phyloP scores from a whole-genome alignment of 2,888 invertebrate genomes.

The Drosophila prolongata region DNA sequence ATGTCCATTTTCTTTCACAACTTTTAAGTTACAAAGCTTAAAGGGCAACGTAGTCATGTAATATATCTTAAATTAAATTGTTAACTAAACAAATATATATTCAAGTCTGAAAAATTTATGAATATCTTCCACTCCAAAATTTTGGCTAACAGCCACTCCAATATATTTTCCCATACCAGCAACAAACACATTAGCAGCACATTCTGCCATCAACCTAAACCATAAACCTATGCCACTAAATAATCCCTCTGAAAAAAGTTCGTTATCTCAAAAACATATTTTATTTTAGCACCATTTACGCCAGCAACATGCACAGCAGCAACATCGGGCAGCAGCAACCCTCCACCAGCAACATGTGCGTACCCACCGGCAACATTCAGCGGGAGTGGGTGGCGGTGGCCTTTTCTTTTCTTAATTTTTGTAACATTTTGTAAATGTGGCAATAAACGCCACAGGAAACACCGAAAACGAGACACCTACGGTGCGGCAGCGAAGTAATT shows the following conservation, averaged over 20 bases:
- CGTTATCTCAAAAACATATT: not conserved
- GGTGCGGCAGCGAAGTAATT: slow-evolving; percentile 49
- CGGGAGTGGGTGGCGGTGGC: slow-evolving; percentile 25
- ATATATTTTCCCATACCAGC: not conserved
- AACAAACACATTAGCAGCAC: too few relatives aligned
- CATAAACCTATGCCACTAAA: not conserved
- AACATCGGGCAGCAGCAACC: not conserved
- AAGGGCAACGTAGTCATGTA: too few relatives aligned
- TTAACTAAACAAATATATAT: too few relatives aligned
- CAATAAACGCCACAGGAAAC: slow-evolving; percentile 50
- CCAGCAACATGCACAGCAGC: slow-evolving; percentile 11
- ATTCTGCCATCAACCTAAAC: not conserved
- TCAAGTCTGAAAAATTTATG: too few relatives aligned
- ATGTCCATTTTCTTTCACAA: too few relatives aligned
- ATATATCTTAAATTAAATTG: too few relatives aligned
- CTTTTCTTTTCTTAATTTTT: slow-evolving; percentile 48
- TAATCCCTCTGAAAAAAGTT: not conserved
- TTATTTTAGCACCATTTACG: slow-evolving; percentile 7
- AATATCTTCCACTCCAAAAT: too few relatives aligned
- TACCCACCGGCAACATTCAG: slow-evolving; percentile 10
- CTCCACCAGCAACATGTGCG: slow-evolving; percentile 17
- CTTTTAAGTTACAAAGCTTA: too few relatives aligned
- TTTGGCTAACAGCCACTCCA: too few relatives aligned
- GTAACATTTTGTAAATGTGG: slow-evolving; percentile 49
- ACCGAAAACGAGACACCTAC: slow-evolving; percentile 56